Base-by-base conservation (phyloP, 2,888 invertebrate species). In the Polymixis flavicincta region DNA sequence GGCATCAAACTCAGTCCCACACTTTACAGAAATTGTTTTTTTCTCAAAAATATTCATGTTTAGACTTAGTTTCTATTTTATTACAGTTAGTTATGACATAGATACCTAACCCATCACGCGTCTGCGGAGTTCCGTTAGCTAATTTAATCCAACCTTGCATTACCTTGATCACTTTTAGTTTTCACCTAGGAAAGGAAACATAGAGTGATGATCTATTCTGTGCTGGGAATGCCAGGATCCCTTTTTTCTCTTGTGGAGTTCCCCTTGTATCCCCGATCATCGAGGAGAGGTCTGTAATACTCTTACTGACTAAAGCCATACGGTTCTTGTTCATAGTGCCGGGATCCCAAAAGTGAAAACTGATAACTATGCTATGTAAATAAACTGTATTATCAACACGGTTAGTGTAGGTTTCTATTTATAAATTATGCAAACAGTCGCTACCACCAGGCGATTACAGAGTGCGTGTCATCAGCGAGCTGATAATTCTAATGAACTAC, bases 391-490 rank as follows among this genome's bases (percentile, higher is more conserved):
- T 42, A 79, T 55, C 61, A 55, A 17, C 13, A 17, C 19, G n/a
- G 28, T 71, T 55, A 13, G 13, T 50, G n/a, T 42, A 19, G 11
- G 17, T 64, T 19, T 25, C 45, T 64, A 67, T 59, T 45, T 45
- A 32, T 17, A 57, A 32, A 52, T 55, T 61, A 50, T 28, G 76
- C 61, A 72, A 63, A 79, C 32, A 63, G 32, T 50, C 32, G 48
- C 71, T 52, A 61, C 61, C 50, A n/a, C n/a, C n/a, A 57, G 9
- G 25, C 32, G 32, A 76, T 80, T 63, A 61, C 11, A 45, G 11
- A 45, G 42, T 50, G 1, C 5, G 28, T 78, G 70, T 50, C 50
- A 72, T 80, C 50, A 57, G 50, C 45, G 57, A 59, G 55, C 25
- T 63, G 50, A 71, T 78, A 55, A 75, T 55, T 54, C 28, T 50